A percentile compares a stretch with the other conserved stretches of the same genome.
Conservation (phyloP, 1,140 invertebrate genomes). For the Bombus waltoni region DNA sequence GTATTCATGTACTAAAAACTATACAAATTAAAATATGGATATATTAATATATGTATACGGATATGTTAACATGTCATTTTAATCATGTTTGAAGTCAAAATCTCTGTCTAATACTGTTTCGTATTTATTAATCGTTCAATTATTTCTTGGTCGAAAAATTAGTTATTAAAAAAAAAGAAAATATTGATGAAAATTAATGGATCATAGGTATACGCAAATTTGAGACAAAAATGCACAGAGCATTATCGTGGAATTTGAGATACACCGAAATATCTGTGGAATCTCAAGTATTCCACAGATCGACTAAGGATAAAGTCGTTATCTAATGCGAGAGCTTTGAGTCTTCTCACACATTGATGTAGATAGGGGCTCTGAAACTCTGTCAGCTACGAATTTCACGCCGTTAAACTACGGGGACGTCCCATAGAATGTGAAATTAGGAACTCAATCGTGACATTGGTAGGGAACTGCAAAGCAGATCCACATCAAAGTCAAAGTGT, state of each 20-base stretch:
- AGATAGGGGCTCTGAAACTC: neutral
- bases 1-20: too few species aligned
- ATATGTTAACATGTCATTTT: too few species aligned
- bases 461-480: conserved; percentile 25
- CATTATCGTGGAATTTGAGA: neutral
- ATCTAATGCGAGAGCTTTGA: neutral
- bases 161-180: too few species aligned
- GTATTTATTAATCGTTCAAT: too few species aligned
- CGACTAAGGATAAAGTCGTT: neutral
- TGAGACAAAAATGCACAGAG: neutral
- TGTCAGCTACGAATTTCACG: conserved; percentile 40
- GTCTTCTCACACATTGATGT: neutral
- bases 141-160: neutral
- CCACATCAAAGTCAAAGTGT: conserved; percentile 53
- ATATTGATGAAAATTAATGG: neutral
- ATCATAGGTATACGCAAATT: too few species aligned
- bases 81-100: neutral
- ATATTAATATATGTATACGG: too few species aligned
- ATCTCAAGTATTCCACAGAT: conserved; percentile 4
- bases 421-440: conserved; percentile 59
- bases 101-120: neutral
- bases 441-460: conserved; percentile 52
- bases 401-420: conserved; percentile 48
- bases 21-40: too few species aligned
- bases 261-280: neutral